A percentile compares a stretch with the other conserved stretches of the same genome.
Conservation (phyloP, 2,113 vertebrate species). For the Nycticryphes semicollaris region DNA sequence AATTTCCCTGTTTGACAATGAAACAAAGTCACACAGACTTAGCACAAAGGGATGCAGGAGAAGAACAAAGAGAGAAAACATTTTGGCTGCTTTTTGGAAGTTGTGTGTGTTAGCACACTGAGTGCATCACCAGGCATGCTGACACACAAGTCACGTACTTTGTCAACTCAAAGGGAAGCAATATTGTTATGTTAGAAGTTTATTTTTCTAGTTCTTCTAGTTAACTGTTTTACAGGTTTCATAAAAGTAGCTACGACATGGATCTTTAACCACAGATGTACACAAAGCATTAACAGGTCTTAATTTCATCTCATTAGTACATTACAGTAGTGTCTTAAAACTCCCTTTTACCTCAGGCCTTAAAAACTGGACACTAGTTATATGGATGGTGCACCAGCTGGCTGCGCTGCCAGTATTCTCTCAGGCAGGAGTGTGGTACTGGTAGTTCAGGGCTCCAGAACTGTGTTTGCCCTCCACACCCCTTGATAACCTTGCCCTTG, state of each 20-base stretch:
- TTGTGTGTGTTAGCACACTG: constrained; percentile 11
- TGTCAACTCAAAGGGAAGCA: constrained; percentile 10
- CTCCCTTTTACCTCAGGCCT: neutral
- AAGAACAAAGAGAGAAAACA: constrained; percentile 58
- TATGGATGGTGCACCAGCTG: neutral
- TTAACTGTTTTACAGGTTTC: neutral
- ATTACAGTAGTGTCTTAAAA: neutral
- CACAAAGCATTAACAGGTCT: neutral
- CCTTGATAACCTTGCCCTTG: neutral
- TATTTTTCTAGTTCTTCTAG: neutral
- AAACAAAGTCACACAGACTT: constrained; percentile 53
- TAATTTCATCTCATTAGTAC: neutral
- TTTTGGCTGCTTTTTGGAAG: constrained; percentile 52
- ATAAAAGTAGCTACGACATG: neutral
- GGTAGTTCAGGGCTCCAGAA: neutral
- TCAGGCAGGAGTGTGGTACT: neutral
- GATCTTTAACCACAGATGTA: neutral
- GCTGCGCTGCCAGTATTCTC: neutral
- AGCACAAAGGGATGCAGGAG: constrained; percentile 48
- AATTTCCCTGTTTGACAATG: constrained; percentile 55
- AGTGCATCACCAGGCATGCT: constrained; percentile 12
- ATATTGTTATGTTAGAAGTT: neutral
- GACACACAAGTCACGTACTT: constrained; percentile 11
- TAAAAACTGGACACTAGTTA: neutral
- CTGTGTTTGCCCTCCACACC: neutral